Evolutionary conservation across 2,797 vertebrate species (phyloP).

Genomic region (Echiichthys vipera): DNA sequence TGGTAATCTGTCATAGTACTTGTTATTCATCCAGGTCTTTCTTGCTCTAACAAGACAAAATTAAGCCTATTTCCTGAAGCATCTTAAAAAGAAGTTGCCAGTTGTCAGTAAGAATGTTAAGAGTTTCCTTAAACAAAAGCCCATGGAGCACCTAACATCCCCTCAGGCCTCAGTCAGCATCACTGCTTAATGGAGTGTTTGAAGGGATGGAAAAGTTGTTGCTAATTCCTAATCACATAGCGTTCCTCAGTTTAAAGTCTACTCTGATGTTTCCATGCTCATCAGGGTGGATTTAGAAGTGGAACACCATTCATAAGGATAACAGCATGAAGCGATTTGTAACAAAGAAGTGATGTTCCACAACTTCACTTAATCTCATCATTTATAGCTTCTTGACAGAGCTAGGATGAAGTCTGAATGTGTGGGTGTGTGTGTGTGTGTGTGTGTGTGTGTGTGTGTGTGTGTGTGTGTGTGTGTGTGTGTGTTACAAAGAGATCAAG

Average conservation of each 20-base stretch:
- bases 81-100: constrained; percentile 14
- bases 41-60: not conserved
- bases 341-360: constrained; percentile 51
- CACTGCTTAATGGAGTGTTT: constrained; percentile 23
- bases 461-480: no score
- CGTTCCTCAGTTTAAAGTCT: constrained; percentile 41
- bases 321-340: constrained; percentile 53
- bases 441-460: constrained; percentile 14
- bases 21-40: not conserved
- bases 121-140: constrained; percentile 42
- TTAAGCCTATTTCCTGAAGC: not conserved
- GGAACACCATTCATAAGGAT: constrained; percentile 44
- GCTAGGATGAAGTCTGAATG: constrained; percentile 27
- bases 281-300: constrained; percentile 62
- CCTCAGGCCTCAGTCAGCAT: constrained; percentile 21
- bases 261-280: constrained; percentile 39
- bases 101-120: not conserved
- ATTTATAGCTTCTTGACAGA: constrained; percentile 23
- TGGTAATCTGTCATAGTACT: not conserved
- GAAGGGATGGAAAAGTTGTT: constrained; percentile 47
- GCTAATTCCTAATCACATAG: constrained; percentile 57
- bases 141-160: constrained; percentile 21
- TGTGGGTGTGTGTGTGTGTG: constrained; percentile 33
- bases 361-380: constrained; percentile 52
- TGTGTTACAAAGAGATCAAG: constrained; percentile 15